These are phyloP conservation scores for Erebia palarica DNA, from an alignment of 2,888 invertebrate species.

Conservation along the genomic window DNA sequence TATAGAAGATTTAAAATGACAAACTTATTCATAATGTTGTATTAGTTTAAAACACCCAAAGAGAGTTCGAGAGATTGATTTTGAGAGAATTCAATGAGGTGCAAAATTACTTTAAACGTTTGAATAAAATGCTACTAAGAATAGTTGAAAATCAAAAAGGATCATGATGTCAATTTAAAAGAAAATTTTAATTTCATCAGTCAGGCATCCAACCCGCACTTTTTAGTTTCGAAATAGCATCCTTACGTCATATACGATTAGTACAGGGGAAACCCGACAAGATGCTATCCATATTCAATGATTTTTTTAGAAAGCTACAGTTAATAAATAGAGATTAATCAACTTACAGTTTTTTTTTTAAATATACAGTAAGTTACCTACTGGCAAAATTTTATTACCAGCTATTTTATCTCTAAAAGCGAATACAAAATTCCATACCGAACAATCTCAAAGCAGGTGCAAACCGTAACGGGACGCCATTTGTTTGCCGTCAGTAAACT, in stretches of 20 bases:
- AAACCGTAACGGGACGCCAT: slow-evolving; percentile 70
- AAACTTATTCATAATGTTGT: neutral
- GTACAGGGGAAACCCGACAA: neutral
- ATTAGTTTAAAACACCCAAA: neutral
- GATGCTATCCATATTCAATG: neutral
- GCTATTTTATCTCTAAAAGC: slow-evolving; percentile 53
- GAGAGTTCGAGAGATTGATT: neutral
- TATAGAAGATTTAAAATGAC: neutral
- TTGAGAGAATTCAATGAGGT: too few species aligned
- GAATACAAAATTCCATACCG: slow-evolving; percentile 59
- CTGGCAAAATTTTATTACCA: slow-evolving; percentile 38
- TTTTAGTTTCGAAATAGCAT: too few species aligned
- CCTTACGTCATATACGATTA: neutral
- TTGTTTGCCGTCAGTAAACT: slow-evolving; percentile 78
- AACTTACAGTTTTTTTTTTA: neutral
- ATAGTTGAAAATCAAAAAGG: too few species aligned
- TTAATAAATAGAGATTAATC: neutral
- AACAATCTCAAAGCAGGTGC: slow-evolving; percentile 59
- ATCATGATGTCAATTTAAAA: too few species aligned
- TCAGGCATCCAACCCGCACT: too few species aligned
- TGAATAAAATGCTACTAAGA: too few species aligned
- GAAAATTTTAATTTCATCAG: too few species aligned
- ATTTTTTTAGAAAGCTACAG: too few species aligned
- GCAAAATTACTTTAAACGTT: too few species aligned
- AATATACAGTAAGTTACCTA: neutral